phyloP scores from a whole-genome alignment of 2,888 invertebrate species.

The Sussaba pulchella region DNA sequence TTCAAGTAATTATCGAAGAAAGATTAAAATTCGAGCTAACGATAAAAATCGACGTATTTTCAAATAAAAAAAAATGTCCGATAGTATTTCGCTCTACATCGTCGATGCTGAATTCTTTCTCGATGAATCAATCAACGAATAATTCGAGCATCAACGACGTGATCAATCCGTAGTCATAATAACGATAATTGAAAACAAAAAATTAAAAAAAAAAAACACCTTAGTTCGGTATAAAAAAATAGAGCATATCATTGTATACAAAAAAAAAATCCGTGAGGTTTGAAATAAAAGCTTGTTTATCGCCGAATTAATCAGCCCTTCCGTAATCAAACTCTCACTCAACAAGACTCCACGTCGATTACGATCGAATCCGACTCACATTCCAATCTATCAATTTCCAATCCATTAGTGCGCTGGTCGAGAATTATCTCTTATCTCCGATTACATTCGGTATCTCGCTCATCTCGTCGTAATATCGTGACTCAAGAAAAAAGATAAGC shows the following conservation, averaged over 20 bases:
- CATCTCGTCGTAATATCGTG: too few species aligned
- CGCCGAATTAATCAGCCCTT: slow-evolving; percentile 67
- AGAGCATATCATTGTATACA: slow-evolving; percentile 79
- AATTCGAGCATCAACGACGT: slow-evolving; percentile 69
- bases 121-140: slow-evolving; percentile 5
- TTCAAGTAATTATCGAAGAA: slow-evolving; percentile 32
- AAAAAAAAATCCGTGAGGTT: too few species aligned
- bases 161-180: slow-evolving; percentile 63
- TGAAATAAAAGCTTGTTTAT: slow-evolving; percentile 82
- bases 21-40: slow-evolving; percentile 30
- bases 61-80: slow-evolving; percentile 61
- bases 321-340: not conserved
- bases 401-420: too few species aligned
- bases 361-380: too few species aligned
- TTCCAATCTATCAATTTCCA: too few species aligned
- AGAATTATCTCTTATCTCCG: too few species aligned
- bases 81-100: slow-evolving; percentile 68
- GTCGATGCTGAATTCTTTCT: slow-evolving; percentile 59
- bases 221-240: slow-evolving; percentile 72
- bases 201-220: slow-evolving; percentile 72
- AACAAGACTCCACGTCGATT: too few species aligned
- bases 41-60: slow-evolving; percentile 49
- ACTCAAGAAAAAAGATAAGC: too few species aligned
- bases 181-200: too few species aligned
- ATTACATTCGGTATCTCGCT: too few species aligned